Conservation (phyloP, 2,888 invertebrate species). For the Archips xylosteana region DNA sequence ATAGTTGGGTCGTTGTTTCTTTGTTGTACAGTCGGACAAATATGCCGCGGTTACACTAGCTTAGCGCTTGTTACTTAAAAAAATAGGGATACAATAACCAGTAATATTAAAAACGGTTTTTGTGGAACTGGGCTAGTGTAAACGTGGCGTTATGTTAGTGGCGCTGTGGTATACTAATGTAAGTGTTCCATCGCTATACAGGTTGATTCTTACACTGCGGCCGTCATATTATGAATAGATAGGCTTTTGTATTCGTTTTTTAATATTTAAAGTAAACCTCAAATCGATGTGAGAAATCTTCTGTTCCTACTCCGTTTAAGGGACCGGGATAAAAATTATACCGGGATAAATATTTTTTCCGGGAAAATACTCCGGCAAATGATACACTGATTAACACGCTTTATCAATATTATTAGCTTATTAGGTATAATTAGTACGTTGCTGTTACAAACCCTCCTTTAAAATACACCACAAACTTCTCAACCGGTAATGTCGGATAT, state of each 20-base stretch:
- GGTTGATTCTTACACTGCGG: constrained; percentile 60
- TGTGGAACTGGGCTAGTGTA: neutral
- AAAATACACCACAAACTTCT: no score
- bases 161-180: constrained; percentile 40
- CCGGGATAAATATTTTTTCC: neutral
- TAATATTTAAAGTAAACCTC: constrained; percentile 1
- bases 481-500: no score
- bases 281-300: constrained; percentile 5
- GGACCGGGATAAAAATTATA: neutral
- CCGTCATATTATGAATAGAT: constrained; percentile 16
- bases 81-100: neutral
- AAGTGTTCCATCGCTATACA: constrained; percentile 52
- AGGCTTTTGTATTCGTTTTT: constrained; percentile 15
- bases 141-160: constrained; percentile 1
- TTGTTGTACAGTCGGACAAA: constrained; percentile 14
- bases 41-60: neutral
- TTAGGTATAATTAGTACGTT: neutral
- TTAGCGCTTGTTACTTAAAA: no score
- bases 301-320: constrained; percentile 15
- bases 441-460: neutral
- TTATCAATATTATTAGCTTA: neutral
- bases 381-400: neutral
- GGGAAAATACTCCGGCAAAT: neutral
- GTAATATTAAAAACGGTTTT: neutral
- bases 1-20: constrained; percentile 5